Conservation (phyloP, 2,888 invertebrate genomes). For the Tiliacea aurago region DNA sequence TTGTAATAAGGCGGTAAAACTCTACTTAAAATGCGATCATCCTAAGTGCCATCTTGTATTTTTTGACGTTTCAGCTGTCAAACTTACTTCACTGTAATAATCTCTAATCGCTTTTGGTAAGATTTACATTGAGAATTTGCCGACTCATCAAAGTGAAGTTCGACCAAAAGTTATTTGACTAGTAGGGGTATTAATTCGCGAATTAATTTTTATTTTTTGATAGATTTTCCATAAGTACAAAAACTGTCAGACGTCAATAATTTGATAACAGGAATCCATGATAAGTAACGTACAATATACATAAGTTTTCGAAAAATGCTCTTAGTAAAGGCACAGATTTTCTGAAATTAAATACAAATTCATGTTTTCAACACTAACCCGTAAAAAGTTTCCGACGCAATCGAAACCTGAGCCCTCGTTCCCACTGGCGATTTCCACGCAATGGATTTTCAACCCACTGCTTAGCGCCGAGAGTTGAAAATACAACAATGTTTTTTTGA, state of each 20-base stretch:
- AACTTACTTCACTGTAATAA: not conserved
- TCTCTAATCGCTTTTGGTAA: not conserved
- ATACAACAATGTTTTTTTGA: too few relatives aligned
- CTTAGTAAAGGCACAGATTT: not conserved
- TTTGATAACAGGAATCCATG: too few relatives aligned
- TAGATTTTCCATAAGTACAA: not conserved
- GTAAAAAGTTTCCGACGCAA: not conserved
- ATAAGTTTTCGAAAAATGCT: conserved; percentile 9
- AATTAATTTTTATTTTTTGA: too few relatives aligned
- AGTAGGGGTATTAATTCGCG: too few relatives aligned
- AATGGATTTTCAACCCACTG: too few relatives aligned
- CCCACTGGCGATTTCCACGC: too few relatives aligned
- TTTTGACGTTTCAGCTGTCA: conserved; percentile 25
- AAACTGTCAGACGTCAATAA: not conserved
- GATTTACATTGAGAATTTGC: not conserved
- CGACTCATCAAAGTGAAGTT: not conserved
- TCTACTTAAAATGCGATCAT: not conserved
- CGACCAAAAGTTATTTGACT: too few relatives aligned
- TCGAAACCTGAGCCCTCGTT: too few relatives aligned
- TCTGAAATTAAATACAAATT: not conserved
- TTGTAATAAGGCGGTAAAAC: too few relatives aligned
- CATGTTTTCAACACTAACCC: not conserved
- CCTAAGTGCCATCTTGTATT: conserved; percentile 12
- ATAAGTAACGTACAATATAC: too few relatives aligned
- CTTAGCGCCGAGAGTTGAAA: too few relatives aligned